A percentile compares a stretch with the other conserved stretches of the same genome.
Conservation (phyloP, 2,113 vertebrate genomes). For the Percopsis transmontana region DNA sequence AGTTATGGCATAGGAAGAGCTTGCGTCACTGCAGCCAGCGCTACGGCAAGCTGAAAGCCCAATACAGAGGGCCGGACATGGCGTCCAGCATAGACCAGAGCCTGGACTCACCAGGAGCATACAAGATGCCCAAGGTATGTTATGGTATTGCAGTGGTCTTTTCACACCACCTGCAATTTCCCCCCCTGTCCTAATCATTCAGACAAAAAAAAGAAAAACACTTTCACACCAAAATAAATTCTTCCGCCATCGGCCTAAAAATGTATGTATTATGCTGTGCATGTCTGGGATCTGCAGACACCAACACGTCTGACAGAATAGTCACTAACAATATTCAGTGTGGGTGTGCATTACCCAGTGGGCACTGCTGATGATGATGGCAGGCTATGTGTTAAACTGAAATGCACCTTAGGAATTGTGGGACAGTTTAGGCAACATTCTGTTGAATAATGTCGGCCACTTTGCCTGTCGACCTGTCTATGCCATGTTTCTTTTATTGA, state of each 20-base stretch:
- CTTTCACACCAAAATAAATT: no score
- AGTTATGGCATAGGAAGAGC: slow-evolving; percentile 92
- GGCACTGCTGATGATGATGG: no score
- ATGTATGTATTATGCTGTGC: no score
- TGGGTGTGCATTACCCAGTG: no score
- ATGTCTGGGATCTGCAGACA: no score
- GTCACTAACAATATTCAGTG: no score
- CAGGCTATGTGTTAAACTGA: no score
- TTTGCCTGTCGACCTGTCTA: not conserved
- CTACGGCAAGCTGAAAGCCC: slow-evolving; percentile 90
- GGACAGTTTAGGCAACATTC: no score
- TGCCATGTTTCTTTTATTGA: not conserved
- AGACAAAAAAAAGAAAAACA: no score
- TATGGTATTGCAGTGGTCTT: not conserved
- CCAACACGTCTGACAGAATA: no score
- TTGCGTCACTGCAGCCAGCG: slow-evolving; percentile 92
- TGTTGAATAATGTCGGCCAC: slow-evolving; percentile 8
- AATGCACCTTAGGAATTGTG: no score
- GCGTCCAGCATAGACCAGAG: slow-evolving; percentile 85
- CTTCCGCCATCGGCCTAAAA: no score
- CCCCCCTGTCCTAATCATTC: not conserved
- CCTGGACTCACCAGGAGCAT: slow-evolving; percentile 83
- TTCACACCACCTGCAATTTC: not conserved
- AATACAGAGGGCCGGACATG: slow-evolving; percentile 85
- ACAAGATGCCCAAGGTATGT: slow-evolving; percentile 89